Percentiles rank a stretch among this genome's conserved stretches.
phyloP scores from a whole-genome alignment of 2,888 invertebrate species.

The Azorinus chamasolen region DNA sequence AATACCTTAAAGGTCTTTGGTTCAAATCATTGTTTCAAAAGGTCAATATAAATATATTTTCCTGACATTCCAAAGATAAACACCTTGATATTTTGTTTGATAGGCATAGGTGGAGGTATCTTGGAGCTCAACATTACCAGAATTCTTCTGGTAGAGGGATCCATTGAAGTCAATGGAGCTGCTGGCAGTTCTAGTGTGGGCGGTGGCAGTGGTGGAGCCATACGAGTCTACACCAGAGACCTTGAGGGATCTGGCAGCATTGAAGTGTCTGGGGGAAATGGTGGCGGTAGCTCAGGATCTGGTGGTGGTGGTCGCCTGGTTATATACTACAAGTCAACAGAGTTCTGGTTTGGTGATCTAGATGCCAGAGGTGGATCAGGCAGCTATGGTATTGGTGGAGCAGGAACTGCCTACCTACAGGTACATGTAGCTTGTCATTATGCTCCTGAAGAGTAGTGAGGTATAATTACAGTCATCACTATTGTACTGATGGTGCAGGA shows the following conservation, averaged over 20 bases:
- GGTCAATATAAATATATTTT: no score
- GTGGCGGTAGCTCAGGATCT: conserved; percentile 53
- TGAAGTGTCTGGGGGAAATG: conserved; percentile 71
- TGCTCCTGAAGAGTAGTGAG: no score
- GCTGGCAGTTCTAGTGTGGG: conserved; percentile 40
- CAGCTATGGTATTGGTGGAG: conserved; percentile 65
- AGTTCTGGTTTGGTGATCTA: conserved; percentile 73
- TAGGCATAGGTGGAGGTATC: conserved; percentile 70
- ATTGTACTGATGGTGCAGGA: no score
- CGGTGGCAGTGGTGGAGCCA: conserved; percentile 77
- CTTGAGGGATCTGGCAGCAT: conserved; percentile 75
- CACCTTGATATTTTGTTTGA: not conserved
- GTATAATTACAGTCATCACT: no score
- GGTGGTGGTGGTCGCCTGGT: conserved; percentile 76
- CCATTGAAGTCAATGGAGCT: conserved; percentile 65
- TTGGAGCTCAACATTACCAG: conserved; percentile 56
- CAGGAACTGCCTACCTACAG: conserved; percentile 76
- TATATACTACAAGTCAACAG: conserved; percentile 64
- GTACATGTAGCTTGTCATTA: no score
- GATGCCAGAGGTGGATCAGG: conserved; percentile 67
- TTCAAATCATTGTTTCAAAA: no score
- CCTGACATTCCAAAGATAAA: no score
- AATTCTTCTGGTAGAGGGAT: conserved; percentile 70
- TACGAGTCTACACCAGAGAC: conserved; percentile 57
- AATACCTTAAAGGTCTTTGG: no score